phyloP scores from a whole-genome alignment of 2,113 vertebrate genomes.

The Oostethus manadensis region DNA sequence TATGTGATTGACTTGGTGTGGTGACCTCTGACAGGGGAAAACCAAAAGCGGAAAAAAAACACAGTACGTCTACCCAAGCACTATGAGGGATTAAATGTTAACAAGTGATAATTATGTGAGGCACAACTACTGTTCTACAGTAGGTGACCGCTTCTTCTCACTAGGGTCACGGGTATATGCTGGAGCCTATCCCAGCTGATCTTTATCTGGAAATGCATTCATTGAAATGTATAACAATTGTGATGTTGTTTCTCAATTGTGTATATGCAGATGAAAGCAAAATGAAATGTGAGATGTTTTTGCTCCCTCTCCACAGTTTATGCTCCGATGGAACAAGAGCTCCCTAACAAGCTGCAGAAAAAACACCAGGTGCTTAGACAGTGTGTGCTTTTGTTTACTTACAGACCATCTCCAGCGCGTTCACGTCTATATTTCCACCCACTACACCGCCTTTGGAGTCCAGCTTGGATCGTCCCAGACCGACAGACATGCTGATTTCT shows the following conservation, averaged over 20 bases:
- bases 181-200: too few species aligned
- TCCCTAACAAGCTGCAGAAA: slow-evolving; percentile 18
- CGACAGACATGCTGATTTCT: slow-evolving; percentile 97
- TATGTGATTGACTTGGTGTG: too few species aligned
- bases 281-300: not conserved
- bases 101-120: too few species aligned
- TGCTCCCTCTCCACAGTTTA: slow-evolving; percentile 5
- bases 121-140: too few species aligned
- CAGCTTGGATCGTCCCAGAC: slow-evolving; percentile 91
- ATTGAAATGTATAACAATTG: not conserved
- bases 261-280: not conserved
- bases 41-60: too few species aligned
- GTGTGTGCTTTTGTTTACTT: slow-evolving; percentile 63
- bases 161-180: too few species aligned
- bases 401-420: slow-evolving; percentile 99
- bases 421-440: slow-evolving; percentile 96
- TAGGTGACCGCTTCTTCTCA: too few species aligned
- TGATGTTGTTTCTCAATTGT: not conserved
- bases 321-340: slow-evolving; percentile 10
- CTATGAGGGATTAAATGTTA: too few species aligned
- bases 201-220: too few species aligned
- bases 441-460: slow-evolving; percentile 98
- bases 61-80: too few species aligned
- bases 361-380: slow-evolving; percentile 17
- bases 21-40: too few species aligned